Conservation (phyloP, 1,140 invertebrate species). For the Drosophila trapezifrons region DNA sequence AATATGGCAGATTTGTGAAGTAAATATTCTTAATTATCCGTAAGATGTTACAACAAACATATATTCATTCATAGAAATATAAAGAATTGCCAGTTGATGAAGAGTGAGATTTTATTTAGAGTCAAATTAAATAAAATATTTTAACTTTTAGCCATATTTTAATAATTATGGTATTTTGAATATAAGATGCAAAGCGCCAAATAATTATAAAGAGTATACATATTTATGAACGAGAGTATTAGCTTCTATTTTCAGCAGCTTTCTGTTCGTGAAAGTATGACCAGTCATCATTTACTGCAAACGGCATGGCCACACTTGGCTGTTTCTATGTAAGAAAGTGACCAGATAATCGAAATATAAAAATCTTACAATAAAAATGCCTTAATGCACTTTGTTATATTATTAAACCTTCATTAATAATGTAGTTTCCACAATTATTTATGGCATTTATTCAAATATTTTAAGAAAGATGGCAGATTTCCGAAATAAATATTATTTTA, state of each 20-base stretch:
- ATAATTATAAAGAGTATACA: background rate
- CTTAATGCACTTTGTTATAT: background rate
- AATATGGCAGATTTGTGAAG: background rate
- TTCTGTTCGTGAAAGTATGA: no score
- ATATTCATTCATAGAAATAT: background rate
- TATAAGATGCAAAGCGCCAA: background rate
- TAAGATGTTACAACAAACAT: no score
- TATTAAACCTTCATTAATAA: no score
- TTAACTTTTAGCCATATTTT: no score
- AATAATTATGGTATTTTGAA: no score
- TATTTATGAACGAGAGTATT: background rate
- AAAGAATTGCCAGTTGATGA: no score
- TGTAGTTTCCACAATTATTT: background rate
- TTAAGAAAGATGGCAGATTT: background rate
- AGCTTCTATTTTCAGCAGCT: no score
- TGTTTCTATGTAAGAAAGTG: no score
- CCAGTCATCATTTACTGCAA: no score
- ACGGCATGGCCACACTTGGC: no score
- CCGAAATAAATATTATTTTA: background rate
- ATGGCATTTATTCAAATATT: background rate
- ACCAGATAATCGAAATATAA: no score
- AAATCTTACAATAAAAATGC: no score
- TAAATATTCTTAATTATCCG: background rate
- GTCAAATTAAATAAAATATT: background rate
- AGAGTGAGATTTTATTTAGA: accelerated